These are phyloP conservation scores for Camponotus vicinus DNA, from an alignment of 1,140 invertebrate species.

Conservation along the genomic window DNA sequence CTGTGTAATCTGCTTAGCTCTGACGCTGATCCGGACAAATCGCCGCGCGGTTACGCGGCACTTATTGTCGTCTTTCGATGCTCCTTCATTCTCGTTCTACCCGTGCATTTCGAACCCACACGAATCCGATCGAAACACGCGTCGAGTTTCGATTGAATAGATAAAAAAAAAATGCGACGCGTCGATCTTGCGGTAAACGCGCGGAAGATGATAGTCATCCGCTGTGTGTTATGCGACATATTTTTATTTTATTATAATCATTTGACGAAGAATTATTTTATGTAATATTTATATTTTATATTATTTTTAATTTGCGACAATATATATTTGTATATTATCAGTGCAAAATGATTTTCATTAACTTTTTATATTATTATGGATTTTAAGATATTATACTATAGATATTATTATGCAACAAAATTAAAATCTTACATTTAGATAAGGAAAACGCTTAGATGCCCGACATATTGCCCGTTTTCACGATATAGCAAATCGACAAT, in stretches of 20 bases:
- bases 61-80: constrained; percentile 78
- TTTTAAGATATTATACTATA: not conserved
- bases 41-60: constrained; percentile 83
- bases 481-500: not conserved
- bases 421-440: not conserved
- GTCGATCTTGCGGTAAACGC: constrained; percentile 16
- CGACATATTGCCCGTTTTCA: not conserved
- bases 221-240: not conserved
- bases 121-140: constrained; percentile 61
- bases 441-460: not conserved
- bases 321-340: not conserved
- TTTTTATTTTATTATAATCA: constrained; percentile 3
- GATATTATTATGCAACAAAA: not conserved
- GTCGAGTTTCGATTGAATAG: constrained; percentile 23
- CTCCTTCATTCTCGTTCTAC: constrained; percentile 50
- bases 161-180: constrained; percentile 39
- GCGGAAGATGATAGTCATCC: not conserved
- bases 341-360: not conserved
- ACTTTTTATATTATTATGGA: not conserved
- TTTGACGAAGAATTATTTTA: not conserved
- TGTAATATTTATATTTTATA: not conserved
- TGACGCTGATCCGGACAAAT: constrained; percentile 86
- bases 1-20: constrained; percentile 84
- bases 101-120: constrained; percentile 27
- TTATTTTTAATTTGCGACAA: not conserved